These are phyloP conservation scores for Buathra laborator DNA, from an alignment of 2,888 invertebrate genomes.

Conservation along the genomic window DNA sequence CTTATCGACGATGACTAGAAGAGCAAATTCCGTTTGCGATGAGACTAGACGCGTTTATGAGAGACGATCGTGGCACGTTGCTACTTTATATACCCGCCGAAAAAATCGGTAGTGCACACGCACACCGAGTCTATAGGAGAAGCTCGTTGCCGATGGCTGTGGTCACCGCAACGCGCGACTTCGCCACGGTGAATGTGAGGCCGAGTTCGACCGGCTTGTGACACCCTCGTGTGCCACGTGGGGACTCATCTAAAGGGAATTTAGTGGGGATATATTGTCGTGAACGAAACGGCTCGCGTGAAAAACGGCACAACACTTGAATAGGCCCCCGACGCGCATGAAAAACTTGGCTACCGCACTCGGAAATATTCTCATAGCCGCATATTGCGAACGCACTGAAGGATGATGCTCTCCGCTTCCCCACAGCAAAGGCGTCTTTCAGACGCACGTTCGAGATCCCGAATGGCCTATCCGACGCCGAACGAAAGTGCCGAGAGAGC, in stretches of 20 bases:
- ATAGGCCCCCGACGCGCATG: constrained; percentile 77
- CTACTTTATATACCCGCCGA: constrained; percentile 31
- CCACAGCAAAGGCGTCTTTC: constrained; percentile 73
- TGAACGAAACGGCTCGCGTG: constrained; percentile 76
- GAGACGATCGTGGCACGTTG: constrained; percentile 14
- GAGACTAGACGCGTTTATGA: constrained; percentile 45
- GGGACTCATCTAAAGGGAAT: constrained; percentile 78
- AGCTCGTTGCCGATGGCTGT: constrained; percentile 46
- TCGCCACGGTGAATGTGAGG: constrained; percentile 78
- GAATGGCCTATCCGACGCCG: constrained; percentile 41
- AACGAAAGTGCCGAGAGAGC: constrained; percentile 37
- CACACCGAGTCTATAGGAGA: too few relatives aligned
- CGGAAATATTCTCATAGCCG: constrained; percentile 69
- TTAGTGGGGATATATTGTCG: constrained; percentile 77
- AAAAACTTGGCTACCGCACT: constrained; percentile 80
- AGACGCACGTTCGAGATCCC: constrained; percentile 64
- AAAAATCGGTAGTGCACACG: constrained; percentile 15
- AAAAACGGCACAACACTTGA: constrained; percentile 81
- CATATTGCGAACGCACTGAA: constrained; percentile 22
- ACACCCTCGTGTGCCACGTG: constrained; percentile 78
- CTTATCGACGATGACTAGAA: neutral
- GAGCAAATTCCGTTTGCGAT: constrained; percentile 34
- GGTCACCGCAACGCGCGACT: constrained; percentile 77
- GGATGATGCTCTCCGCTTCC: constrained; percentile 50
- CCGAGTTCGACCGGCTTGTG: constrained; percentile 73